Evolutionary conservation across 2,888 invertebrate species (phyloP).

Genomic region (Sclerodermus sp.): DNA sequence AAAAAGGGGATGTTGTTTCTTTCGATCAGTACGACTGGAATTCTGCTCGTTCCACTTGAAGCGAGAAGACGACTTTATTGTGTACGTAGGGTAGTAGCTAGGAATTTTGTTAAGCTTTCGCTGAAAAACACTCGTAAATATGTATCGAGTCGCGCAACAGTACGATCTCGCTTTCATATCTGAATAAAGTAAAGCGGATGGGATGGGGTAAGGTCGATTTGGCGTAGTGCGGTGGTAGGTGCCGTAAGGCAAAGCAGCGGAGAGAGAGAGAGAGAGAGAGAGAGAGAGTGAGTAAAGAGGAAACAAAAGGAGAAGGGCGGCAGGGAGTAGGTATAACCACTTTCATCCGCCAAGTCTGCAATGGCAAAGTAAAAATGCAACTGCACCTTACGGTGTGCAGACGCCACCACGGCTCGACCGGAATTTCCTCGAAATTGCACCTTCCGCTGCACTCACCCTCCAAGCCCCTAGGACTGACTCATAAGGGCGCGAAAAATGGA

Average conservation of each 20-base stretch:
- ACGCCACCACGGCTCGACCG: constrained; percentile 20
- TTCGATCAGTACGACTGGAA: too few species aligned
- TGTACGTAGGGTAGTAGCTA: too few species aligned
- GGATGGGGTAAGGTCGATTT: neutral
- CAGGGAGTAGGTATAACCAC: constrained; percentile 34
- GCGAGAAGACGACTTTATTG: too few species aligned
- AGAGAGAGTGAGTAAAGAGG: constrained; percentile 8
- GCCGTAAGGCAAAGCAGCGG: neutral
- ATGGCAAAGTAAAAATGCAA: constrained; percentile 41
- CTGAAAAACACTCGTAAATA: too few species aligned
- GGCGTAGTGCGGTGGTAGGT: constrained; percentile 1
- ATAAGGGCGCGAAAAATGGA: too few species aligned
- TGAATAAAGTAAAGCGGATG: too few species aligned
- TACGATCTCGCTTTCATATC: too few species aligned
- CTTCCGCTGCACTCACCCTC: constrained; percentile 18
- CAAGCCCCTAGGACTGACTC: neutral
- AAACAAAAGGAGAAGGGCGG: constrained; percentile 7
- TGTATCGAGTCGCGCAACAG: too few species aligned
- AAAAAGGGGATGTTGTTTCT: too few species aligned
- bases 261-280: constrained; percentile 11
- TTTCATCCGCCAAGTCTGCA: constrained; percentile 47
- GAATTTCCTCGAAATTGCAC: constrained; percentile 19
- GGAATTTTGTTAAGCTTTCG: too few species aligned
- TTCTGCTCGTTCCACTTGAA: too few species aligned
- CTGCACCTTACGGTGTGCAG: constrained; percentile 27